Evolutionary conservation across 1,140 invertebrate genomes (phyloP).

Genomic region (Drosophila saltans): DNA sequence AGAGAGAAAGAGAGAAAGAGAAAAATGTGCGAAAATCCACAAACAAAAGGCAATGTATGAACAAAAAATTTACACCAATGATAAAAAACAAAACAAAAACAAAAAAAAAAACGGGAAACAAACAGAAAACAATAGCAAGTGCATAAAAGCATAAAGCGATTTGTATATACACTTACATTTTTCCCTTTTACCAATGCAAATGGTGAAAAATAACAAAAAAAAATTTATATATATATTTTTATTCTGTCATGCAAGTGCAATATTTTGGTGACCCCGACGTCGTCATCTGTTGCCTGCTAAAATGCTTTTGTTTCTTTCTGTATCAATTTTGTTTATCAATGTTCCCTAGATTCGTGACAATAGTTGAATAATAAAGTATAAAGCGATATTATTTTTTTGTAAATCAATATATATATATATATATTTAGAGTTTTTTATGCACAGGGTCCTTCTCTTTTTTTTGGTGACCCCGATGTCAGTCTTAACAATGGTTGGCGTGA

Average conservation of each 20-base stretch:
- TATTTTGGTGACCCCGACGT: neutral
- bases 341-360: no score
- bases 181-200: neutral
- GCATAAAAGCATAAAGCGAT: constrained; percentile 18
- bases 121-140: constrained; percentile 22
- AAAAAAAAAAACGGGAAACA: neutral
- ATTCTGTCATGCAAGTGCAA: neutral
- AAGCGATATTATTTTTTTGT: no score
- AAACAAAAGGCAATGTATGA: constrained; percentile 19
- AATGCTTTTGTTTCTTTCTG: no score
- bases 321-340: no score
- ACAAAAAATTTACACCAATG: constrained; percentile 54
- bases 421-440: no score
- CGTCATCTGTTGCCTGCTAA: neutral
- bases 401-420: no score
- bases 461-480: neutral
- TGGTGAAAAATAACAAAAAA: constrained; percentile 3
- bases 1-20: neutral
- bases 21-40: constrained; percentile 52
- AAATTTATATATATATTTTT: neutral
- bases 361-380: no score
- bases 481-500: no score
- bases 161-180: constrained; percentile 16
- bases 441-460: no score
- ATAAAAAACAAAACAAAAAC: constrained; percentile 1